These are phyloP conservation scores for Acrobasis suavella DNA, from an alignment of 2,888 invertebrate species.

Conservation along the genomic window DNA sequence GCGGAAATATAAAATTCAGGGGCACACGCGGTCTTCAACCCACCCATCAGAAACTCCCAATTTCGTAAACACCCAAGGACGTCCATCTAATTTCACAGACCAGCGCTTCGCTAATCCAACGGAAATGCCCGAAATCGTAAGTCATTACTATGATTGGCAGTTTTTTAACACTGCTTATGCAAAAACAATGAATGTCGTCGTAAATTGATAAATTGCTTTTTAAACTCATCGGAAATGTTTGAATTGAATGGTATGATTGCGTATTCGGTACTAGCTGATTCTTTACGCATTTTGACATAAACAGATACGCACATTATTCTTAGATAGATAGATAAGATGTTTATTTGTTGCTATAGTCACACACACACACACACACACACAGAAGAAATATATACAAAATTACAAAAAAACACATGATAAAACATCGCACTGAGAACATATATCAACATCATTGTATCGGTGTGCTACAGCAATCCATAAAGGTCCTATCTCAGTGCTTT, in stretches of 20 bases:
- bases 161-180: slow-evolving; percentile 34
- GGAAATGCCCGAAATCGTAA: slow-evolving; percentile 29
- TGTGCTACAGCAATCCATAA: too few relatives aligned
- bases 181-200: slow-evolving; percentile 33
- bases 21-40: neutral
- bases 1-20: neutral
- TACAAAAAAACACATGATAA: too few relatives aligned
- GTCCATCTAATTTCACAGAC: slow-evolving; percentile 32
- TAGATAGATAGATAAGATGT: too few relatives aligned
- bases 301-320: too few relatives aligned
- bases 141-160: slow-evolving; percentile 22
- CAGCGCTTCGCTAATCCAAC: slow-evolving; percentile 28
- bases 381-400: too few relatives aligned
- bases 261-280: neutral
- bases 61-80: slow-evolving; percentile 33
- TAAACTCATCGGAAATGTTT: slow-evolving; percentile 8
- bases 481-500: too few relatives aligned
- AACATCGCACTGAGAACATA: too few relatives aligned
- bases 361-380: too few relatives aligned
- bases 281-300: neutral
- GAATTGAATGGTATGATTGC: neutral
- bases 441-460: too few relatives aligned
- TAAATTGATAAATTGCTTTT: slow-evolving; percentile 37
- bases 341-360: too few relatives aligned
- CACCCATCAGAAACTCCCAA: slow-evolving; percentile 13